A percentile compares a stretch with the other conserved stretches of the same genome.
These are phyloP conservation scores for Takifugu rubripes DNA, from an alignment of 2,797 vertebrate genomes.

Conservation along the genomic window DNA sequence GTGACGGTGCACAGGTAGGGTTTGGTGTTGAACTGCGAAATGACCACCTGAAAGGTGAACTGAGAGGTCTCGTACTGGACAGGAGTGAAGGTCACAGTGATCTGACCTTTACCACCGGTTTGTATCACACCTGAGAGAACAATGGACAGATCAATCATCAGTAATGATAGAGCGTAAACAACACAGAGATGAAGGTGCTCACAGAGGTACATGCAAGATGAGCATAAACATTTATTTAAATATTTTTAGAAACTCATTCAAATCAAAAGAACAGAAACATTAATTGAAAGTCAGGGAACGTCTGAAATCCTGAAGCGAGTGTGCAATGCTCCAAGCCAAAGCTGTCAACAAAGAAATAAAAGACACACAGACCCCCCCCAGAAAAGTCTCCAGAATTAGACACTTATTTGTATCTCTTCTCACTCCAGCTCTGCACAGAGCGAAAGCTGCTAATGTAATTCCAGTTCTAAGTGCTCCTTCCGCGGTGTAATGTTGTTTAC, in stretches of 20 bases:
- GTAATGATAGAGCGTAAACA: no score
- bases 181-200: no score
- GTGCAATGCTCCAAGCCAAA: neutral
- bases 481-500: constrained; percentile 51
- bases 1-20: constrained; percentile 83
- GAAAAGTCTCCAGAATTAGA: constrained; percentile 18
- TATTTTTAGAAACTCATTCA: no score
- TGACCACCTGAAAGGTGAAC: constrained; percentile 79
- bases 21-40: constrained; percentile 87
- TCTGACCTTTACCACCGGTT: constrained; percentile 71
- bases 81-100: constrained; percentile 82
- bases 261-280: no score
- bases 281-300: neutral
- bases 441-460: constrained; percentile 14
- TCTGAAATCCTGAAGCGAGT: no score
- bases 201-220: no score
- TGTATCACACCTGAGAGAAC: constrained; percentile 83
- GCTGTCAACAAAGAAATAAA: neutral
- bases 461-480: constrained; percentile 35
- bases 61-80: constrained; percentile 83
- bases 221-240: no score
- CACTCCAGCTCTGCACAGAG: constrained; percentile 10
- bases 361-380: neutral
- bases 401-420: constrained; percentile 30
- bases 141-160: neutral